Percentiles rank a stretch among this genome's conserved stretches.
Conservation (phyloP, 2,888 invertebrate species). For the Ceriagrion tenellum region DNA sequence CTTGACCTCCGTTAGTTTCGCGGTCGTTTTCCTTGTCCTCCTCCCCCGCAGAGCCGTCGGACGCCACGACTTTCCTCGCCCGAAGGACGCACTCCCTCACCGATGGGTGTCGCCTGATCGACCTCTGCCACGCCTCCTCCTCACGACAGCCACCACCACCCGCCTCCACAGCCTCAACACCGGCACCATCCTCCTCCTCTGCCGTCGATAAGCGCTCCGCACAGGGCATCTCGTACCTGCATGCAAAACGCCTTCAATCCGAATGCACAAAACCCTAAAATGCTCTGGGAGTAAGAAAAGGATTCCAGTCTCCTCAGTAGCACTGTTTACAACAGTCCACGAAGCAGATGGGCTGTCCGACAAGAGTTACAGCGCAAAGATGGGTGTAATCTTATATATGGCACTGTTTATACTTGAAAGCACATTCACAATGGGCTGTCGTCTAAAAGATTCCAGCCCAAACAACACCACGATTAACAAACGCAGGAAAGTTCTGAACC, state of each 20-base stretch:
- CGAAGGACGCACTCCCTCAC: conserved; percentile 24
- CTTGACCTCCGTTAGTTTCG: not conserved
- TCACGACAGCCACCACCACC: not conserved
- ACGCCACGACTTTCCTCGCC: not conserved
- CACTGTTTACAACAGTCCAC: not conserved
- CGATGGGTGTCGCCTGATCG: not conserved
- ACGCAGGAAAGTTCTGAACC: no score
- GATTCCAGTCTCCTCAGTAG: not conserved
- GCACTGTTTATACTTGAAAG: no score
- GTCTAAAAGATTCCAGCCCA: not conserved
- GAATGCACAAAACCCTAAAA: not conserved
- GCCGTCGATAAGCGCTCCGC: not conserved
- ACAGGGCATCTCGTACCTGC: not conserved
- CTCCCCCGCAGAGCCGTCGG: not conserved
- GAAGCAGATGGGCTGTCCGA: no score
- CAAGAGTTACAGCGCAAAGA: not conserved
- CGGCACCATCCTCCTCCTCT: not conserved
- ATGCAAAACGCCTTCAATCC: not conserved
- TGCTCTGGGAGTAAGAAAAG: not conserved
- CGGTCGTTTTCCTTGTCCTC: not conserved
- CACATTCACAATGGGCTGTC: not conserved
- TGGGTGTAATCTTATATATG: not conserved
- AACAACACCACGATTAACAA: no score
- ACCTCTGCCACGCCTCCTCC: conserved; percentile 20
- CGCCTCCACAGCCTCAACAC: not conserved